Evolutionary conservation across 2,113 vertebrate genomes (phyloP), one percentile per base, ranked within the genome.

Genomic region (Pithys albifrons): DNA sequence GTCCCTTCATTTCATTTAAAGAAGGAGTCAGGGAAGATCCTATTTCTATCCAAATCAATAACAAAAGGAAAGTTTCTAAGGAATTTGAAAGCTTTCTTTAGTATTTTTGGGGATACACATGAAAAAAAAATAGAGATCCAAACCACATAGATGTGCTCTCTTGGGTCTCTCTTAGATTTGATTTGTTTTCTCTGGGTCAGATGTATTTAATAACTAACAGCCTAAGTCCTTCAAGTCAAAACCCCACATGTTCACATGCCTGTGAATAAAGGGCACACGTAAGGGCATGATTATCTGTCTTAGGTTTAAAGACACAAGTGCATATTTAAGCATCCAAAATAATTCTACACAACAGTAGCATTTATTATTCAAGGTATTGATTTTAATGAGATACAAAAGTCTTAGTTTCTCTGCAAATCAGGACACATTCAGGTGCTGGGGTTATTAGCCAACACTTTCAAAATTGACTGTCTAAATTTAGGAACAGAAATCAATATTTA

Each of bases 391-490:
- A 88, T 24, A 35, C 2, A 0, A 52, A 95, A 77, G 27, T 48
- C 29, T 58, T 67, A 77, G 33, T 48, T 27, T 77, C 59, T 91
- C 64, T 67, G 67, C 80, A 95, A 96, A 96, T 83, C 71, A 91
- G 64, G 69, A 70, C 75, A 88, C 15, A 93, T 88, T 96, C 91
- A 86, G 90, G 92, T 90, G 90, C 71, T 91, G 91, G 74, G 52
- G 52, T 93, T 92, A 95, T 96, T 77, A 95, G 55, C 35, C 79
- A 92, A 64, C 43, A 37, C 80, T 84, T 95, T 85, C 39, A 77
- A 76, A 96, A 88, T 31, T 64, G 27, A 24, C 14, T 93, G 51
- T 57, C 81, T 91, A 91, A 91, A 93, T 91, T 94, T 93, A 96
- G 93, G 59, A 91, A 67, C 12, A 73, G 28, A 91, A 88, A 92